Conservation (phyloP, 2,113 vertebrate species). For the Aepyceros melampus region DNA sequence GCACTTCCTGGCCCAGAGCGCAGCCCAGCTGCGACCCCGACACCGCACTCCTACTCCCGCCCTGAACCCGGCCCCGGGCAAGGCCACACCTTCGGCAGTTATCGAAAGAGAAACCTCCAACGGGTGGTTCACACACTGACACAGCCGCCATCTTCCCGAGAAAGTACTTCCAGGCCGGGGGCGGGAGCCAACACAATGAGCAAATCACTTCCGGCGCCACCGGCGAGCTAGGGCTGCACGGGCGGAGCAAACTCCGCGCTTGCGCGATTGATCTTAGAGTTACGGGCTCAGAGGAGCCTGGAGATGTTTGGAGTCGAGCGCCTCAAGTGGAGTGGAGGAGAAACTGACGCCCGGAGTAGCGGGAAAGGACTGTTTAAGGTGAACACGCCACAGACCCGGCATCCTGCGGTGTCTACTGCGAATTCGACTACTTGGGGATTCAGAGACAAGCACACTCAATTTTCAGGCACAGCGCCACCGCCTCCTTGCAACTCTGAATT, state of each 20-base stretch:
- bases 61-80: not conserved
- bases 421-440: not conserved
- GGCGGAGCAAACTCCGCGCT: not conserved
- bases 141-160: conserved; percentile 86
- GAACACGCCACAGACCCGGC: fast-evolving
- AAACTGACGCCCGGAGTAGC: not conserved
- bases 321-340: conserved; percentile 12
- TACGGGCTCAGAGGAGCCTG: not conserved
- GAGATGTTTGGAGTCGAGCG: not conserved
- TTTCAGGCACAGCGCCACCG: not conserved
- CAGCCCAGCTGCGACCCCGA: not conserved
- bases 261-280: not conserved
- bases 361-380: not conserved
- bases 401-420: not conserved
- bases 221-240: fast-evolving
- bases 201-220: conserved; percentile 23
- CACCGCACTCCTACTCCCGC: not conserved
- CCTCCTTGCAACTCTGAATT: not conserved
- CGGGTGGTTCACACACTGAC: conserved; percentile 71
- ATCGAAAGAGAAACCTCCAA: conserved; percentile 92
- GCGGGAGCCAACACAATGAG: not conserved
- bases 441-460: not conserved
- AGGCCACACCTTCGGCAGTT: conserved; percentile 88
- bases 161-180: conserved; percentile 46
- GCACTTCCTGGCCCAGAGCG: fast-evolving